phyloP scores from a whole-genome alignment of 2,888 invertebrate genomes.

The Palloptera scutellata region DNA sequence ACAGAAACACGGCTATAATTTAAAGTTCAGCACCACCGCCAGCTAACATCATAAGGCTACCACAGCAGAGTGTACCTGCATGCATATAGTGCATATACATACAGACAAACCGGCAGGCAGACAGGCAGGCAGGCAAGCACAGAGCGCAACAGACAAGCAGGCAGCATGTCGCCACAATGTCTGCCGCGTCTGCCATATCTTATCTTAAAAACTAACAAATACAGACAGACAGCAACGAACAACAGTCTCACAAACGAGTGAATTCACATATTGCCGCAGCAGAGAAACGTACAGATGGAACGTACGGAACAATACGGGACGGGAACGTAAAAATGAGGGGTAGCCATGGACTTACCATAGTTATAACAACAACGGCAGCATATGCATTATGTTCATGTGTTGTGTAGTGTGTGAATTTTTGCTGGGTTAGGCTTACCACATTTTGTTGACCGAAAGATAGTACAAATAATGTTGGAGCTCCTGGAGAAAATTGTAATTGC shows the following conservation, averaged over 20 bases:
- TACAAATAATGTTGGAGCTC: too few relatives aligned
- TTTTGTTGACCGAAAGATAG: too few relatives aligned
- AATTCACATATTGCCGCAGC: conserved; percentile 2
- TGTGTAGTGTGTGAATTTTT: too few relatives aligned
- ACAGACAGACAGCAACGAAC: conserved; percentile 38
- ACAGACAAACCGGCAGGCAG: conserved; percentile 16
- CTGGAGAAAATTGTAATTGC: too few relatives aligned
- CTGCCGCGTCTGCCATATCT: conserved; percentile 61
- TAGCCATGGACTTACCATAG: conserved; percentile 12
- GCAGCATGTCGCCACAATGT: conserved; percentile 59
- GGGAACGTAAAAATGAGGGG: conserved; percentile 15
- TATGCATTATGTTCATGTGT: background rate
- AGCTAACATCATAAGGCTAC: too few relatives aligned
- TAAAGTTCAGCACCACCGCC: conserved; percentile 4
- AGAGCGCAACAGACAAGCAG: conserved; percentile 27
- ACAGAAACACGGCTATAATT: conserved; percentile 7
- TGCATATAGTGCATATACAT: background rate
- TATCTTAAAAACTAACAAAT: conserved; percentile 47
- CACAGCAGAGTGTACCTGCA: too few relatives aligned
- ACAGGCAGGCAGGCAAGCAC: conserved; percentile 28
- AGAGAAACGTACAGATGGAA: conserved; percentile 8
- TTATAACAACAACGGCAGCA: conserved; percentile 22
- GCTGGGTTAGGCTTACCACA: too few relatives aligned
- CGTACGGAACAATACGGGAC: background rate
- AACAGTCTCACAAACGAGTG: conserved; percentile 37